Percentiles rank a stretch among this genome's conserved stretches.
Evolutionary conservation across 1,140 invertebrate genomes (phyloP).

Genomic region (Anadara kagoshimensis): DNA sequence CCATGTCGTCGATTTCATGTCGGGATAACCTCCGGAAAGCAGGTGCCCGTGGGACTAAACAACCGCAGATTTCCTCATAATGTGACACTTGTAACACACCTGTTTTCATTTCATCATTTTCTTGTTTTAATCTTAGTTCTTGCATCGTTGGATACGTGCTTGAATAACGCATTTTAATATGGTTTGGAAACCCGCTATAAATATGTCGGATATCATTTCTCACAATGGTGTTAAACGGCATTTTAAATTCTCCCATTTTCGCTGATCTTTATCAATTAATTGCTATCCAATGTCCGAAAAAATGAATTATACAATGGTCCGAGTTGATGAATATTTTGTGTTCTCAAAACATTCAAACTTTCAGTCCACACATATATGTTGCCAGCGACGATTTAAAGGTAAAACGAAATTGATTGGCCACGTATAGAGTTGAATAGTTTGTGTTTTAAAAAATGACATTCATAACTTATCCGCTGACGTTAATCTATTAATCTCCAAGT

Average conservation of each 20-base stretch:
- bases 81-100: constrained; percentile 57
- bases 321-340: too few species aligned
- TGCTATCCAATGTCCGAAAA: too few species aligned
- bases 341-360: too few species aligned
- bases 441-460: too few species aligned
- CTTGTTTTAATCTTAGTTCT: constrained; percentile 51
- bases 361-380: too few species aligned
- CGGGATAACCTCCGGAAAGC: constrained; percentile 59
- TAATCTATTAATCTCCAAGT: too few species aligned
- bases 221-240: constrained; percentile 58
- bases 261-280: too few species aligned
- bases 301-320: too few species aligned
- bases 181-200: constrained; percentile 58
- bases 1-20: constrained; percentile 54
- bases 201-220: constrained; percentile 60
- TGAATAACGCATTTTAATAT: constrained; percentile 42
- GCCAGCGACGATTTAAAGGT: too few species aligned
- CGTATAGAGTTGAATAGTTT: too few species aligned
- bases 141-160: constrained; percentile 59
- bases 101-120: constrained; percentile 56
- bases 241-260: constrained; percentile 54
- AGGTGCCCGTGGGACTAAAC: constrained; percentile 60
- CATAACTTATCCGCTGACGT: too few species aligned
- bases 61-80: constrained; percentile 55
- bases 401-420: too few species aligned